Evolutionary conservation across 2,113 vertebrate genomes (phyloP).

Genomic region (Smithornis capensis): DNA sequence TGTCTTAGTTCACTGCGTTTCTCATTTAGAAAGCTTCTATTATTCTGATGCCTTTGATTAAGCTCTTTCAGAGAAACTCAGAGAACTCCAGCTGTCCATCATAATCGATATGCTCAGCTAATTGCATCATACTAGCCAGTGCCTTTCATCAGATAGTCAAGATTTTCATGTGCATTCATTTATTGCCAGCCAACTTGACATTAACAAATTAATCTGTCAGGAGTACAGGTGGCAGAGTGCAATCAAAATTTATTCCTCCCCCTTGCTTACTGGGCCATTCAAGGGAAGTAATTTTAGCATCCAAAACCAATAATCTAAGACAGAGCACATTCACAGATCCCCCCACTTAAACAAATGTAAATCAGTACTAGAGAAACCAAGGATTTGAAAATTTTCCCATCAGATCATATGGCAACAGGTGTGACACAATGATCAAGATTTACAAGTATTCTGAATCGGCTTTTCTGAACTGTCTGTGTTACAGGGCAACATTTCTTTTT

Average conservation of each 20-base stretch:
- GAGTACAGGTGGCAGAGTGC: neutral
- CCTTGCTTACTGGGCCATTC: neutral
- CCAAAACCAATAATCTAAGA: neutral
- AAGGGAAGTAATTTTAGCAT: neutral
- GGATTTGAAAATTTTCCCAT: neutral
- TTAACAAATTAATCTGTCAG: constrained; percentile 44
- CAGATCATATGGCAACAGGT: neutral
- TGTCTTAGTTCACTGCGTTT: neutral
- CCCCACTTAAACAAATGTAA: neutral
- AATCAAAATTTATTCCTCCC: constrained; percentile 32
- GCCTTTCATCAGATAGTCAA: constrained; percentile 16
- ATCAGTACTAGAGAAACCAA: neutral
- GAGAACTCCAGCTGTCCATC: constrained; percentile 46
- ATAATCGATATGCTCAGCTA: constrained; percentile 27
- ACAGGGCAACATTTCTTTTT: neutral
- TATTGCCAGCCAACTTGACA: neutral
- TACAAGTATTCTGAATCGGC: neutral
- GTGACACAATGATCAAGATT: neutral
- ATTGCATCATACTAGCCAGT: constrained; percentile 26
- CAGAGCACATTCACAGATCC: neutral
- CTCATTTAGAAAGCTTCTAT: constrained; percentile 24
- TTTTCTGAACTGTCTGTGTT: neutral
- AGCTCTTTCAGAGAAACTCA: neutral
- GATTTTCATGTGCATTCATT: neutral
- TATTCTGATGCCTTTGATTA: constrained; percentile 14